phyloP scores from a whole-genome alignment of 2,888 invertebrate genomes.

The Dicyrtoma fusca region DNA sequence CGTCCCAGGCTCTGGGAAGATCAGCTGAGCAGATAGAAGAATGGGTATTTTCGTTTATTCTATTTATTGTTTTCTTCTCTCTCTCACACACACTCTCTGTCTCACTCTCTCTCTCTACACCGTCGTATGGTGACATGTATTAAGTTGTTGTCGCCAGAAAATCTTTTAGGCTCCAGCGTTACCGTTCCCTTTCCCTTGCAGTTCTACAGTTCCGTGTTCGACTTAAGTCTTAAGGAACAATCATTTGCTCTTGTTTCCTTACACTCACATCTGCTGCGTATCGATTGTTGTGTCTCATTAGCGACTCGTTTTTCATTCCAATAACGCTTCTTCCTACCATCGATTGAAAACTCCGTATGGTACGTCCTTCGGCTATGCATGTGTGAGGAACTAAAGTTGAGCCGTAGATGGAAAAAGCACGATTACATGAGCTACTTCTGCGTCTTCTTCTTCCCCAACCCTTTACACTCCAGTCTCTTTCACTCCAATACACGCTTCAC shows the following conservation, averaged over 20 bases:
- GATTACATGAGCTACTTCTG: neutral
- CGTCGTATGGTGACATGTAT: constrained; percentile 22
- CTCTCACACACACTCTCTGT: too few relatives aligned
- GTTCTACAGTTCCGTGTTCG: neutral
- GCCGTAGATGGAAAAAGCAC: neutral
- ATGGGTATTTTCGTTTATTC: neutral
- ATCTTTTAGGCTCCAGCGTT: neutral
- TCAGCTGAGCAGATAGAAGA: neutral
- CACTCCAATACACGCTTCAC: constrained; percentile 24
- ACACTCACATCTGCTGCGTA: constrained; percentile 25
- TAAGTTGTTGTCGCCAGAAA: neutral
- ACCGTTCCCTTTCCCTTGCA: neutral
- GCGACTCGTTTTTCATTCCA: constrained; percentile 37
- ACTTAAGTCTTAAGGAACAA: constrained; percentile 11
- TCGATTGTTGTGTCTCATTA: constrained; percentile 43
- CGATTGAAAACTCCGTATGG: constrained; percentile 13
- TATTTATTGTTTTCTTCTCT: constrained; percentile 27
- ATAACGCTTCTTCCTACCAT: constrained; percentile 18
- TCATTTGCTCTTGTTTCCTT: constrained; percentile 30
- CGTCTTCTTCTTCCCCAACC: neutral
- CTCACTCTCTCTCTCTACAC: too few relatives aligned
- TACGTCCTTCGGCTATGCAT: neutral
- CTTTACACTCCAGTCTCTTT: constrained; percentile 4
- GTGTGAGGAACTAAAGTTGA: too few relatives aligned
- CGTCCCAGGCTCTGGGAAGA: neutral